Percentiles rank a stretch among this genome's conserved stretches.
Conservation (phyloP, 2,797 vertebrate species). For the Sebastes jordani region DNA sequence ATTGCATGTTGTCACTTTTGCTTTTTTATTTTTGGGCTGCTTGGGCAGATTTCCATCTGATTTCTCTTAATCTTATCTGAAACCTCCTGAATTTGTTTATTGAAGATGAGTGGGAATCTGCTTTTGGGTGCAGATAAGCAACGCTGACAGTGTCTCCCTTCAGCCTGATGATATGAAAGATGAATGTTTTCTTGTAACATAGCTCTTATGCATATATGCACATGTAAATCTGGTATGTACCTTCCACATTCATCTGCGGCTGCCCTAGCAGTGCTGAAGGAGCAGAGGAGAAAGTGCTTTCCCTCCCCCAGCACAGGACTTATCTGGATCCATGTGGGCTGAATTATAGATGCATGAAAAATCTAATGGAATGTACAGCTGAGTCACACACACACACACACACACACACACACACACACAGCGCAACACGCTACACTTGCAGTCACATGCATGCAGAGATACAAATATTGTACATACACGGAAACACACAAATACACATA, state of each 20-base stretch:
- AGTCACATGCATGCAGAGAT: not conserved
- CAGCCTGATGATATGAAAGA: not conserved
- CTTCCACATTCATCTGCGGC: not conserved
- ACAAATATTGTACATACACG: not conserved
- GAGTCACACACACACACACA: conserved; percentile 37
- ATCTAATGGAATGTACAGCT: conserved; percentile 60
- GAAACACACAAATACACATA: not conserved
- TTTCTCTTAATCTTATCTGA: not conserved
- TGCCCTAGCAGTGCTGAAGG: not conserved
- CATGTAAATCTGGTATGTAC: not conserved
- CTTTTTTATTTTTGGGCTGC: not conserved
- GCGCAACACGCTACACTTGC: not conserved
- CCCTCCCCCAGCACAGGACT: conserved; percentile 21
- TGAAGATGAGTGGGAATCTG: not conserved
- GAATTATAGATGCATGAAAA: conserved; percentile 65
- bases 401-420: not conserved
- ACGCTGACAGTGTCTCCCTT: not conserved
- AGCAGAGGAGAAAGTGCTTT: not conserved
- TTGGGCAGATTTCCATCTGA: not conserved
- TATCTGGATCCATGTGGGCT: conserved; percentile 49
- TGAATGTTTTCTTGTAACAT: not conserved
- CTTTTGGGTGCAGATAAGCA: not conserved
- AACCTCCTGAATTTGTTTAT: not conserved
- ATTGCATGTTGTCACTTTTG: not conserved
- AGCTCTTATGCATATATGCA: not conserved